Percentiles rank a stretch among this genome's conserved stretches.
Conservation (phyloP, 2,797 vertebrate species). For the Sebastes flavidus region DNA sequence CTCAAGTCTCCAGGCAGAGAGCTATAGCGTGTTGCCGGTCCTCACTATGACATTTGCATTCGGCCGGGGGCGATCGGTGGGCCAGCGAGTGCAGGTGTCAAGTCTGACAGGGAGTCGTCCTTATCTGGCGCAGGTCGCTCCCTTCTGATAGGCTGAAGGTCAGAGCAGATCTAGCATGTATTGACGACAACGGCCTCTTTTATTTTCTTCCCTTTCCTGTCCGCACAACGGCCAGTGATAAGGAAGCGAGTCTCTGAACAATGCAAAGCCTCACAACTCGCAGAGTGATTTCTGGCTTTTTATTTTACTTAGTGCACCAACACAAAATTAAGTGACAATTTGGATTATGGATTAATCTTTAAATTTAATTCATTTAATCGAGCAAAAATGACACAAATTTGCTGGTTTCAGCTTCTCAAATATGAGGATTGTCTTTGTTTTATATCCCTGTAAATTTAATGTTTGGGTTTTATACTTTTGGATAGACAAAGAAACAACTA, state of each 20-base stretch:
- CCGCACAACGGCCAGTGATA: conserved; percentile 23
- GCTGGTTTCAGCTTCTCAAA: background rate
- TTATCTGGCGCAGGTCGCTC: conserved; percentile 57
- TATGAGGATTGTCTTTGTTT: background rate
- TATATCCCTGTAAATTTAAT: background rate
- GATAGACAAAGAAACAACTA: background rate
- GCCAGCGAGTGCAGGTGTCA: conserved; percentile 88
- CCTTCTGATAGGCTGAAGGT: conserved; percentile 65
- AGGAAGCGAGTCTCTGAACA: background rate
- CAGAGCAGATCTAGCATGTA: conserved; percentile 24
- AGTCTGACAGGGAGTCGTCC: conserved; percentile 52
- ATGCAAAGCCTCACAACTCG: background rate
- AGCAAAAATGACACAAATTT: background rate
- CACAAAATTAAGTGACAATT: background rate
- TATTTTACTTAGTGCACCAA: background rate
- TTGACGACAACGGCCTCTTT: conserved; percentile 47
- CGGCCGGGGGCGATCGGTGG: conserved; percentile 46
- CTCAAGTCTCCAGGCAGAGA: conserved; percentile 52
- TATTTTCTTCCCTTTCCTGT: conserved; percentile 41
- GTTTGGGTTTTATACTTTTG: background rate
- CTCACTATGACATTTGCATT: conserved; percentile 46
- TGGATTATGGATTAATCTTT: background rate
- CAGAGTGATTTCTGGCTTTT: background rate
- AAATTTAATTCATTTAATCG: background rate
- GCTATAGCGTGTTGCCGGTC: conserved; percentile 19